phyloP scores from a whole-genome alignment of 2,888 invertebrate species.

The Diarsia rubi region DNA sequence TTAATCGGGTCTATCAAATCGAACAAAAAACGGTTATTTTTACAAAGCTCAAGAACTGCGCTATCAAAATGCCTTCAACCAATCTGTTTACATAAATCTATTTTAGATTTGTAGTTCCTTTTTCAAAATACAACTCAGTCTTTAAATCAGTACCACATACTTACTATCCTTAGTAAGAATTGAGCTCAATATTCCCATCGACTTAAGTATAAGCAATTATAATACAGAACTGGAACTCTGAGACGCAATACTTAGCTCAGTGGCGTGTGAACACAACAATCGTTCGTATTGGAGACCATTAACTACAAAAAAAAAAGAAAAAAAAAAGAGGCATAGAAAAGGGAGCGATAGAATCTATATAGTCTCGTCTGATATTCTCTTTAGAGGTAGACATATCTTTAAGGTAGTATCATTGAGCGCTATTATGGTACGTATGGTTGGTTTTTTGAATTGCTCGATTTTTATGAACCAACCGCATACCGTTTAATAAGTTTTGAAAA shows the following conservation, averaged over 20 bases:
- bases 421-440: not conserved
- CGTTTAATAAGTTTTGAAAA: not conserved
- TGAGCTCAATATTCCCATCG: not conserved
- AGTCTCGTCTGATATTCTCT: not conserved
- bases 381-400: not conserved
- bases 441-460: not conserved
- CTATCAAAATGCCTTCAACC: not conserved
- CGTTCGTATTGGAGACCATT: constrained; percentile 33
- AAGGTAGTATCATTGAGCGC: not conserved
- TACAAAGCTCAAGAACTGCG: not conserved
- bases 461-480: not conserved
- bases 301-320: too few species aligned
- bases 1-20: too few species aligned
- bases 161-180: not conserved
- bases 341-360: constrained; percentile 9
- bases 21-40: not conserved
- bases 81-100: too few species aligned
- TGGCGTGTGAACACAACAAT: constrained; percentile 33
- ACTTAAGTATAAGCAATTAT: constrained; percentile 6
- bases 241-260: constrained; percentile 36
- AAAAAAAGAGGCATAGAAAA: constrained; percentile 20
- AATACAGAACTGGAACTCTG: constrained; percentile 7
- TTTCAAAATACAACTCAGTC: not conserved
- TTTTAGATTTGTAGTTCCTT: not conserved
- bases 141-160: not conserved